Conservation (phyloP, 2,888 invertebrate genomes). For the Perizoma affinitatum region DNA sequence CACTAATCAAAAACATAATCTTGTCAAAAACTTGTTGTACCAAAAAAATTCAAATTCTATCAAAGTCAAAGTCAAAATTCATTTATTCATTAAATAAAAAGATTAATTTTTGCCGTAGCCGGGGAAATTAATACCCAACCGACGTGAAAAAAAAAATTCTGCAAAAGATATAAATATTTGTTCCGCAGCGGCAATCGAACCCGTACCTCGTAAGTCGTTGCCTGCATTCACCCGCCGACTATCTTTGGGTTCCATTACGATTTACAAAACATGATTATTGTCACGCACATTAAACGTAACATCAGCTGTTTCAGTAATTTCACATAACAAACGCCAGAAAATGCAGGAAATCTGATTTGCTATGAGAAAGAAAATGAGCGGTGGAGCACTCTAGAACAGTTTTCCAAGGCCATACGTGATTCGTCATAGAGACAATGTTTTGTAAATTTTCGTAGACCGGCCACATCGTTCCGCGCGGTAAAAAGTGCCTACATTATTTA, state of each 20-base stretch:
- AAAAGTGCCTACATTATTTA: slow-evolving; percentile 6
- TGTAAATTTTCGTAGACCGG: slow-evolving; percentile 33
- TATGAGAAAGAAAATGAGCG: slow-evolving; percentile 55
- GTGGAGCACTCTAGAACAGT: slow-evolving; percentile 72
- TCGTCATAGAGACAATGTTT: slow-evolving; percentile 53
- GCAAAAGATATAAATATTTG: too few species aligned
- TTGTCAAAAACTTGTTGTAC: too few species aligned
- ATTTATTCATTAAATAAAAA: too few species aligned
- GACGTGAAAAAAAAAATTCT: too few species aligned
- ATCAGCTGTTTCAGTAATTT: slow-evolving; percentile 30
- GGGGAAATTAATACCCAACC: too few species aligned
- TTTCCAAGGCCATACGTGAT: slow-evolving; percentile 61
- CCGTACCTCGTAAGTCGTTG: too few species aligned
- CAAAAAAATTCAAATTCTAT: too few species aligned
- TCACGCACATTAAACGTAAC: slow-evolving; percentile 9
- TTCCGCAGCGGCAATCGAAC: too few species aligned
- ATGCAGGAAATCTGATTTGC: slow-evolving; percentile 37
- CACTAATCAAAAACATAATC: too few species aligned
- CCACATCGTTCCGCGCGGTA: background rate
- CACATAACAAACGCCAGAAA: slow-evolving; percentile 30
- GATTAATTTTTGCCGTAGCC: too few species aligned
- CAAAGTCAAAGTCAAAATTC: too few species aligned
- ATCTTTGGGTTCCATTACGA: background rate
- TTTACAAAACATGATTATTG: slow-evolving; percentile 11
- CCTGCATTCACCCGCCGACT: too few species aligned